phyloP scores from a whole-genome alignment of 2,797 vertebrate species.

The Erithacus rubecula region DNA sequence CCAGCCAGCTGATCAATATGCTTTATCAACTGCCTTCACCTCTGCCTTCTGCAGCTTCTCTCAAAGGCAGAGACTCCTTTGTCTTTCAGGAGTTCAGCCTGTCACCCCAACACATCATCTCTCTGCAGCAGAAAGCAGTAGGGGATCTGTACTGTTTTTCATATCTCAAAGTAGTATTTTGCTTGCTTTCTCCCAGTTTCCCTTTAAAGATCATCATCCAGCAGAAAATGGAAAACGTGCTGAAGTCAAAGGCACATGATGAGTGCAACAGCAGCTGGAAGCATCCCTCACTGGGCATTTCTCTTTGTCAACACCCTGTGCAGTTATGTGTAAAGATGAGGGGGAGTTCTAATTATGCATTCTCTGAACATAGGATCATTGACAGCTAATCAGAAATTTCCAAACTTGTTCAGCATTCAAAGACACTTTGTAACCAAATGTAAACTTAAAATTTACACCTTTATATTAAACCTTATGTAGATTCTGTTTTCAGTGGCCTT shows the following conservation, averaged over 20 bases:
- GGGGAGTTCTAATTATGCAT: background rate
- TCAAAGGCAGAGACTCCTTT: background rate
- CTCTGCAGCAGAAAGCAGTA: background rate
- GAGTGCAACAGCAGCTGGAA: background rate
- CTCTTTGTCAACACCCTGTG: background rate
- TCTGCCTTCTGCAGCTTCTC: background rate
- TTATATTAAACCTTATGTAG: background rate
- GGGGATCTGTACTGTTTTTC: background rate
- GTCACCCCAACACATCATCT: background rate
- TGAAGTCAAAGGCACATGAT: background rate
- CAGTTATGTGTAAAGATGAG: background rate
- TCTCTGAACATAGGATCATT: background rate
- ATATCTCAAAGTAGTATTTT: background rate
- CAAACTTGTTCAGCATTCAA: background rate
- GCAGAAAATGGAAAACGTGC: background rate
- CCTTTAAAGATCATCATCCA: background rate
- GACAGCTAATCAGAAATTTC: conserved; percentile 11
- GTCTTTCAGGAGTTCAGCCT: background rate
- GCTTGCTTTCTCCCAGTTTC: background rate
- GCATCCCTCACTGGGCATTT: background rate
- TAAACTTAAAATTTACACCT: background rate
- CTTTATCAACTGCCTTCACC: background rate
- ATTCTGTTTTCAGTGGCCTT: background rate
- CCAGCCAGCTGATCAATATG: background rate
- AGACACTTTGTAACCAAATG: background rate